Evolutionary conservation across 2,113 vertebrate species (phyloP), one percentile per base, ranked within the genome.

Genomic region (Callocephalon fimbriatum): DNA sequence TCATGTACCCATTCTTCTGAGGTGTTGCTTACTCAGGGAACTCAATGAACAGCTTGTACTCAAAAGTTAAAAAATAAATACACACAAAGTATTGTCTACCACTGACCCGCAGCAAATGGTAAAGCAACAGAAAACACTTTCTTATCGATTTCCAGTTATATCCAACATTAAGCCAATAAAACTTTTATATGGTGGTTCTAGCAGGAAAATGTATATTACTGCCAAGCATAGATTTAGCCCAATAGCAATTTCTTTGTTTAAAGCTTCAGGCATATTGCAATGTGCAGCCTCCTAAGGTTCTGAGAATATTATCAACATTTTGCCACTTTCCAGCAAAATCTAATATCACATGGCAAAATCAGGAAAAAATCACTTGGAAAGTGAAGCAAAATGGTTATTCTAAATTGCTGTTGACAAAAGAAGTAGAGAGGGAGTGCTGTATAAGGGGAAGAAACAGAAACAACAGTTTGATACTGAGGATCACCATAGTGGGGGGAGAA

Each of bases 401-500:
- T 35, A 31, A 70, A 63, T 58, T 63, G 29, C 44, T 70, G 15
- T 16, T 45, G 44, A n/a, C 6, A 20, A 22, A 89, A 38, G 35
- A 29, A 48, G 66, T 27, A 29, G 35, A 42, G 45, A 66, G 22
- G 61, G 51, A 56, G 66, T 1, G 0, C 45, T 42, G 38, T 2
- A 22, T 23, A 17, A 42, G 21, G 35, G 31, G 61, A 50, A n/a
- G 59, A 67, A 32, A n/a, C 2, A 74, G 80, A 38, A 89, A 50
- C 47, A 31, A 22, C 10, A 44, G 20, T 38, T 35, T 51, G 86
- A 22, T 38, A 5, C 37, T 32, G 56, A 50, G 62, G 37, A 75
- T 65, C 48, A 51, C 48, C 44, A 23, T 0, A 0, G 75, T 8
- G 20, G 0, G 0, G 56, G 12, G 48, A 35, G 56, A 58, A 67